A percentile compares a stretch with the other conserved stretches of the same genome.
Conservation (phyloP, 2,113 vertebrate genomes). For the Amblyopsis rosae region DNA sequence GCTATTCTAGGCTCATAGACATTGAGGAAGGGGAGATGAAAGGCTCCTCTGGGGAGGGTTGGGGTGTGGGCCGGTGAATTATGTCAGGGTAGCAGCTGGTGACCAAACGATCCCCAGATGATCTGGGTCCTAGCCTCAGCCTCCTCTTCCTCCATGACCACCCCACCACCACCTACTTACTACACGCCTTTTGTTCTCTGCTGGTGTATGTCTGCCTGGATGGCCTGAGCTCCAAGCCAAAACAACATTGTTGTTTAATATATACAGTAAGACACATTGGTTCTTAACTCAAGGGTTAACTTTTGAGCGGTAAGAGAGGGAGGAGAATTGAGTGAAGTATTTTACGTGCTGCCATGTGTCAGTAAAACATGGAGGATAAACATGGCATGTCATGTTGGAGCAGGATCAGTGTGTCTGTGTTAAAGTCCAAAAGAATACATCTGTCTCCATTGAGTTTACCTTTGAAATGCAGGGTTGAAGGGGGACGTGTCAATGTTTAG, state of each 20-base stretch:
- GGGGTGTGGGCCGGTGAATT: background rate
- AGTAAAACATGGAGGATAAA: too few species aligned
- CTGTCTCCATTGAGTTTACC: background rate
- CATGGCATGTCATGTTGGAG: background rate
- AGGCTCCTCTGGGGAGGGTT: background rate
- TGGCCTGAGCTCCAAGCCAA: too few species aligned
- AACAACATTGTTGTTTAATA: background rate
- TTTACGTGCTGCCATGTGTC: too few species aligned
- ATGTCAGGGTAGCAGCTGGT: slow-evolving; percentile 18
- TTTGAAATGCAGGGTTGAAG: slow-evolving; percentile 1
- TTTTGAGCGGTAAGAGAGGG: too few species aligned
- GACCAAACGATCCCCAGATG: background rate
- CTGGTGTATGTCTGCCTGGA: background rate
- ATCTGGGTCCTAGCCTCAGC: background rate
- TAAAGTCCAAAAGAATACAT: background rate
- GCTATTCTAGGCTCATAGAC: background rate
- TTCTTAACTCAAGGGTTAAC: background rate
- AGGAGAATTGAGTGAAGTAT: too few species aligned
- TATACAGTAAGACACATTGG: background rate
- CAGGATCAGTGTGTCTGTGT: background rate
- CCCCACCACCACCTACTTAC: background rate
- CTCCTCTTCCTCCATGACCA: background rate
- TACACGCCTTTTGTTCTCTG: background rate
- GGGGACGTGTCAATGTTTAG: background rate
- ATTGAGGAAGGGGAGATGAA: background rate